Percentiles rank a stretch among this genome's conserved stretches.
phyloP scores from a whole-genome alignment of 1,140 invertebrate genomes.

The Geopemphigus sp. region DNA sequence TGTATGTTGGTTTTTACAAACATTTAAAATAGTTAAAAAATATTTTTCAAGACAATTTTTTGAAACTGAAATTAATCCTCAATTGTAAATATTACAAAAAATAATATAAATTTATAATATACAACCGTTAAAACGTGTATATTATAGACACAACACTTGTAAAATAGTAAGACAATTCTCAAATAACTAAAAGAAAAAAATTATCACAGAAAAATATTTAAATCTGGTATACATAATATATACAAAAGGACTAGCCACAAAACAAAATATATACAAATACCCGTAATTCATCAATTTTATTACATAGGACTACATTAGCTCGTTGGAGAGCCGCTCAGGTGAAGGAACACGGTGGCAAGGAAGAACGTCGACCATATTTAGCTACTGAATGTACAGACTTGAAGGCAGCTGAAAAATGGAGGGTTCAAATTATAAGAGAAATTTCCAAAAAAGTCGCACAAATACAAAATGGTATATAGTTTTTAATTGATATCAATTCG shows the following conservation, averaged over 20 bases:
- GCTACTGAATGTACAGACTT: constrained; percentile 91
- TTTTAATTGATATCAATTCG: neutral
- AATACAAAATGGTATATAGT: constrained; percentile 84
- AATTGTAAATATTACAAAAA: neutral
- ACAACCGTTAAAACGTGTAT: neutral
- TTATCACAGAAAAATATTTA: neutral
- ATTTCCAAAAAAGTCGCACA: constrained; percentile 98
- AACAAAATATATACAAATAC: constrained; percentile 18
- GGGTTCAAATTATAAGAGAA: constrained; percentile 93
- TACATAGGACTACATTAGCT: constrained; percentile 85
- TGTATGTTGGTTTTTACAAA: constrained; percentile 64
- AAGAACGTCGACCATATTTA: constrained; percentile 83
- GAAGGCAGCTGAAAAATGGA: constrained; percentile 89
- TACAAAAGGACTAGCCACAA: neutral
- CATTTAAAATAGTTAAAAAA: too few relatives aligned
- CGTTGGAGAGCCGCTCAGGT: constrained; percentile 92
- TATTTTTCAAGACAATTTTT: too few relatives aligned
- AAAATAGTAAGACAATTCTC: neutral
- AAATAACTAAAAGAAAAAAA: neutral
- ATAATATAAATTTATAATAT: neutral
- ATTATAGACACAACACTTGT: neutral
- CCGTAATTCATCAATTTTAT: constrained; percentile 51
- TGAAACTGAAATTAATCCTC: too few relatives aligned
- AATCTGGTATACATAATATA: neutral
- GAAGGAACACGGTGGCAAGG: constrained; percentile 68